A percentile compares a stretch with the other conserved stretches of the same genome.
Evolutionary conservation across 1,140 invertebrate genomes (phyloP).

Genomic region (Macrobrachium rosenbergii): DNA sequence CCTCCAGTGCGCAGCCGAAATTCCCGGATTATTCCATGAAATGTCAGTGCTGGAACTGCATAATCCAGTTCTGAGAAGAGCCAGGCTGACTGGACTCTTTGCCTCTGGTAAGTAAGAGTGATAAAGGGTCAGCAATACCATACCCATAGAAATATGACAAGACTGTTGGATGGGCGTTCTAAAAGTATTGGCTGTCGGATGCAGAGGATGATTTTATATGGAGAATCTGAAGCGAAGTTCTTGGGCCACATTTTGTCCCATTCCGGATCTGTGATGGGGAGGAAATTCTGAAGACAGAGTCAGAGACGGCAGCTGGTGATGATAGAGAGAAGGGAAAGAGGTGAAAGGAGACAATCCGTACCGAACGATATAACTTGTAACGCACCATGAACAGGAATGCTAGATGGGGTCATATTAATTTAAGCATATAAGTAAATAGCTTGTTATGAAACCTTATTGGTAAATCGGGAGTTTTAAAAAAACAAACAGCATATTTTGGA

Average conservation of each 20-base stretch:
- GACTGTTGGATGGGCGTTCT: too few species aligned
- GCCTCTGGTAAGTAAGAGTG: slow-evolving; percentile 15
- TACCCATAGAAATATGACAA: too few species aligned
- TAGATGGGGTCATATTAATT: too few species aligned
- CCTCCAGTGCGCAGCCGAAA: slow-evolving; percentile 23
- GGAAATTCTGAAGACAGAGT: neutral
- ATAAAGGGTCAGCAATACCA: too few species aligned
- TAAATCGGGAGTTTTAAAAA: too few species aligned
- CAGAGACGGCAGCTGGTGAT: neutral
- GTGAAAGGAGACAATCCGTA: neutral
- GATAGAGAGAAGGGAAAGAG: neutral
- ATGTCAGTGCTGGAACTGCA: slow-evolving; percentile 21
- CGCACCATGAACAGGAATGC: neutral
- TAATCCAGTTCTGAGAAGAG: slow-evolving; percentile 27
- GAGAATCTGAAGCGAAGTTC: too few species aligned
- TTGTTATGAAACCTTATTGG: too few species aligned
- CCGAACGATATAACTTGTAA: neutral
- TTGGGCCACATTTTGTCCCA: too few species aligned
- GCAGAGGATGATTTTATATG: too few species aligned
- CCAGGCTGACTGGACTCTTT: slow-evolving; percentile 40
- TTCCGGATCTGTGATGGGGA: neutral
- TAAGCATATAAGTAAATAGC: too few species aligned
- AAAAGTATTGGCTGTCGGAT: too few species aligned
- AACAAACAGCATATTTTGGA: too few species aligned
- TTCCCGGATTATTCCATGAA: slow-evolving; percentile 33